A percentile compares a stretch with the other conserved stretches of the same genome.
Evolutionary conservation across 2,888 invertebrate genomes (phyloP).

Genomic region (Drosophila pseudotakahashii): DNA sequence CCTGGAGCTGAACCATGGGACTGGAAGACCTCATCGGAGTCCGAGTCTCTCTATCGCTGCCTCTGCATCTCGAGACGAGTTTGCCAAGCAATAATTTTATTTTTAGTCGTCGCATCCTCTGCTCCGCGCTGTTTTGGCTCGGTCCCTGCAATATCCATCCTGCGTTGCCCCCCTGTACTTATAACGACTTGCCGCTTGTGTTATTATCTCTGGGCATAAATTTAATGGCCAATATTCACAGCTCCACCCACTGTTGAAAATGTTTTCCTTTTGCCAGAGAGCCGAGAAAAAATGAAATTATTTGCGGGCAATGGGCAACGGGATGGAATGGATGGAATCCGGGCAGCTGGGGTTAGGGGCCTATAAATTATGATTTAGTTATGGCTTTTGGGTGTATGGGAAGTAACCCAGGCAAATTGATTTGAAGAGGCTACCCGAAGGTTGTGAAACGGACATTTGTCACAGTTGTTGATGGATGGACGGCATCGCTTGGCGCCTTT

Average conservation of each 20-base stretch:
- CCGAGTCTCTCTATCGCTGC: constrained; percentile 58
- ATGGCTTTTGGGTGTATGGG: constrained; percentile 30
- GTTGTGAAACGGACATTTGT: constrained; percentile 42
- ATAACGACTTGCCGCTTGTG: constrained; percentile 79
- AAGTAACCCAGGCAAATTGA: constrained; percentile 43
- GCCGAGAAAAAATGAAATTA: constrained; percentile 54
- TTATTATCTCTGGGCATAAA: constrained; percentile 79
- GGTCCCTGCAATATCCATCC: constrained; percentile 25
- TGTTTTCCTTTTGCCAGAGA: constrained; percentile 44
- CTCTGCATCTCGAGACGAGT: constrained; percentile 74
- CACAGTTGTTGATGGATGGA: constrained; percentile 47
- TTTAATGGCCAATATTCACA: constrained; percentile 81
- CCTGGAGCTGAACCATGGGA: constrained; percentile 50
- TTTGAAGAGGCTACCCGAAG: constrained; percentile 44
- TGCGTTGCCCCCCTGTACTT: constrained; percentile 41
- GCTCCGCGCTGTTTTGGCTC: constrained; percentile 6
- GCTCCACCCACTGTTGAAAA: constrained; percentile 82
- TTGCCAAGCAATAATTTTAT: constrained; percentile 73
- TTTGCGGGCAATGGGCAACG: constrained; percentile 58
- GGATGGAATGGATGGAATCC: constrained; percentile 26
- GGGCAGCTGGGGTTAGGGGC: constrained; percentile 32
- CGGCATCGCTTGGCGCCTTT: constrained; percentile 25
- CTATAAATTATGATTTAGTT: constrained; percentile 55
- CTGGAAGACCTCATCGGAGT: not conserved
- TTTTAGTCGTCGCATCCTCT: constrained; percentile 51